These are phyloP conservation scores for Apodemus sylvaticus DNA, from an alignment of 2,113 vertebrate genomes.

Conservation along the genomic window DNA sequence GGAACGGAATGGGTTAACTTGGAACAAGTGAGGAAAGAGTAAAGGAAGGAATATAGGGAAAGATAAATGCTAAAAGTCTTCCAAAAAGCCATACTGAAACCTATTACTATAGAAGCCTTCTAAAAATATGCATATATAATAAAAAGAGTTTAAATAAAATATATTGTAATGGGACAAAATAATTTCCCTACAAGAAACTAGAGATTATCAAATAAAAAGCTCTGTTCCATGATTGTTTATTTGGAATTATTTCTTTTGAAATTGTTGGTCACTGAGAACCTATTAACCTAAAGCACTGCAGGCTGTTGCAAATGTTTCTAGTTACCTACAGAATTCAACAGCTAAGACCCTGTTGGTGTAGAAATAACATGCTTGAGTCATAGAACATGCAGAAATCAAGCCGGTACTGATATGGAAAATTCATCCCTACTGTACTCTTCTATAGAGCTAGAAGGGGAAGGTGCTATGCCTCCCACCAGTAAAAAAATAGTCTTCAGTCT, in stretches of 20 bases:
- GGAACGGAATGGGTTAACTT: not conserved
- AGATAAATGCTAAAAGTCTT: not conserved
- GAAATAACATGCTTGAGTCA: not conserved
- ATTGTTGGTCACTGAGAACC: not conserved
- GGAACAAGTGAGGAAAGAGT: not conserved
- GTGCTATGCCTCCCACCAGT: not conserved
- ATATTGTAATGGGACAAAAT: not conserved
- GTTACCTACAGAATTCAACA: not conserved
- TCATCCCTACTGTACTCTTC: not conserved
- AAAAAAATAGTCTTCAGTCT: too few species aligned
- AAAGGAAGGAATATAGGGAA: not conserved
- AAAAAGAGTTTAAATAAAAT: not conserved
- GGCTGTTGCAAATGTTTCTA: not conserved
- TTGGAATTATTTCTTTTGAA: not conserved
- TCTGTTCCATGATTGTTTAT: not conserved
- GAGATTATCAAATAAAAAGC: not conserved
- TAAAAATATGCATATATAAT: not conserved
- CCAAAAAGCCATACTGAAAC: not conserved
- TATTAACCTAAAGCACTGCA: not conserved
- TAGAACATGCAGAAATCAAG: not conserved
- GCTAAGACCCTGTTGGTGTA: not conserved
- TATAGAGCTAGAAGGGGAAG: not conserved
- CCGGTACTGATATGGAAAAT: not conserved
- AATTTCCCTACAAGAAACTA: not conserved
- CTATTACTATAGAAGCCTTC: not conserved